These are phyloP conservation scores for Agrotis clavis DNA, from an alignment of 2,888 invertebrate species.

Conservation along the genomic window DNA sequence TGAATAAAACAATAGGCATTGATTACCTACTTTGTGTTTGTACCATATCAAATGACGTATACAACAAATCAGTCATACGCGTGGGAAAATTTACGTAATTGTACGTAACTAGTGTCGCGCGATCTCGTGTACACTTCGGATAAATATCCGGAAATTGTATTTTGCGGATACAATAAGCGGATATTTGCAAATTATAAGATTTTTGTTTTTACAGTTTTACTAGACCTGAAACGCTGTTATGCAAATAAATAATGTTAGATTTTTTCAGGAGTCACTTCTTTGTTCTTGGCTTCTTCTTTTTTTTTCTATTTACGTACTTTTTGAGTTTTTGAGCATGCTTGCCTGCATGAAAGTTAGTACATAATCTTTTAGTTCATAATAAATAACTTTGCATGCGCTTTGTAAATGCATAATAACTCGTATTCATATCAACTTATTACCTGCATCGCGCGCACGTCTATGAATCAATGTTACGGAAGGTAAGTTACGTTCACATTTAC, in stretches of 20 bases:
- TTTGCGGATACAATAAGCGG: neutral
- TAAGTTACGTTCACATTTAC: neutral
- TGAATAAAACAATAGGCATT: conserved; percentile 36
- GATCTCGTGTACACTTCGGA: conserved; percentile 1
- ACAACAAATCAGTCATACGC: conserved; percentile 23
- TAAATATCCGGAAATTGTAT: conserved; percentile 31
- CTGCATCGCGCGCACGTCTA: conserved; percentile 8
- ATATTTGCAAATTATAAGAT: too few species aligned
- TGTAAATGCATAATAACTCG: conserved; percentile 13
- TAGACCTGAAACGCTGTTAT: neutral
- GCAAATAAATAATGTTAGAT: conserved; percentile 15
- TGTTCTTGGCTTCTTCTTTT: neutral
- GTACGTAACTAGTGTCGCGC: conserved; percentile 29
- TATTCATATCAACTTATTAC: neutral
- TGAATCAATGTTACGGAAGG: conserved; percentile 8
- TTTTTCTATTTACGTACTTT: too few species aligned
- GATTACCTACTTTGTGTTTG: conserved; percentile 38
- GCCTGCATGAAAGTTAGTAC: neutral
- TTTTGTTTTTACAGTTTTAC: too few species aligned
- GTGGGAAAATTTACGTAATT: conserved; percentile 53
- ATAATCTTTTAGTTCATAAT: conserved; percentile 5
- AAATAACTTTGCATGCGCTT: conserved; percentile 5
- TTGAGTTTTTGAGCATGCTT: neutral
- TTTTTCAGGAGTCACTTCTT: neutral
- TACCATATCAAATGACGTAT: conserved; percentile 52